Percentiles rank a stretch among this genome's conserved stretches.
phyloP scores from a whole-genome alignment of 2,113 vertebrate species.

The Syngnathus scovelli region DNA sequence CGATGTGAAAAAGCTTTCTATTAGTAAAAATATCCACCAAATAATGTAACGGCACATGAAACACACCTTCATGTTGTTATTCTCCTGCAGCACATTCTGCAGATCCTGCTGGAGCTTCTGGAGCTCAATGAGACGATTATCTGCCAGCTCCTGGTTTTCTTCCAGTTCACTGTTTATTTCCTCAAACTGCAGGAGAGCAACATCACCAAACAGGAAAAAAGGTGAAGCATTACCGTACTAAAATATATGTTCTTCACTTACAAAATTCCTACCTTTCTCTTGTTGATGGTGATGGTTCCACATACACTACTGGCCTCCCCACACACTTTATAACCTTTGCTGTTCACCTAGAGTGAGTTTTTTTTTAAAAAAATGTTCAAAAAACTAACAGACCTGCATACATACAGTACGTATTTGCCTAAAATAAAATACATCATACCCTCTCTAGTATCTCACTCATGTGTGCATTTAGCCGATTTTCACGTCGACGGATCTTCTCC shows the following conservation, averaged over 20 bases:
- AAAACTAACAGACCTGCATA: background rate
- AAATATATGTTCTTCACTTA: background rate
- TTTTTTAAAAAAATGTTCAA: constrained; percentile 5
- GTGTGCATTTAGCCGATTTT: constrained; percentile 88
- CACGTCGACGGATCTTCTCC: constrained; percentile 90
- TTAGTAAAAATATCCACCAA: background rate
- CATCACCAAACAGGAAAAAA: background rate
- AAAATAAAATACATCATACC: constrained; percentile 52
- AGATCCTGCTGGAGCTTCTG: constrained; percentile 90
- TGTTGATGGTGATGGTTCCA: constrained; percentile 94
- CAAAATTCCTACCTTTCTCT: constrained; percentile 78
- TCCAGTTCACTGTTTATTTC: constrained; percentile 95
- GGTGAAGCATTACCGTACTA: background rate
- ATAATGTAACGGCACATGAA: background rate
- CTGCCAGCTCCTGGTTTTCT: constrained; percentile 89
- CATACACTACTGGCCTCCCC: constrained; percentile 94
- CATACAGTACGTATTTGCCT: background rate
- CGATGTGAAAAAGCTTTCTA: background rate
- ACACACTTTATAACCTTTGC: constrained; percentile 95
- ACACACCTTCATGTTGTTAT: constrained; percentile 83
- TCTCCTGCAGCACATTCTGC: constrained; percentile 82
- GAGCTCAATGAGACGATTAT: constrained; percentile 84
- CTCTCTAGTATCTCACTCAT: constrained; percentile 87
- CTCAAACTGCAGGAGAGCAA: constrained; percentile 74
- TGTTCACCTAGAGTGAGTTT: constrained; percentile 79